These are phyloP conservation scores for Rhopalosiphum nymphaeae DNA, from an alignment of 2,888 invertebrate genomes.

Conservation along the genomic window DNA sequence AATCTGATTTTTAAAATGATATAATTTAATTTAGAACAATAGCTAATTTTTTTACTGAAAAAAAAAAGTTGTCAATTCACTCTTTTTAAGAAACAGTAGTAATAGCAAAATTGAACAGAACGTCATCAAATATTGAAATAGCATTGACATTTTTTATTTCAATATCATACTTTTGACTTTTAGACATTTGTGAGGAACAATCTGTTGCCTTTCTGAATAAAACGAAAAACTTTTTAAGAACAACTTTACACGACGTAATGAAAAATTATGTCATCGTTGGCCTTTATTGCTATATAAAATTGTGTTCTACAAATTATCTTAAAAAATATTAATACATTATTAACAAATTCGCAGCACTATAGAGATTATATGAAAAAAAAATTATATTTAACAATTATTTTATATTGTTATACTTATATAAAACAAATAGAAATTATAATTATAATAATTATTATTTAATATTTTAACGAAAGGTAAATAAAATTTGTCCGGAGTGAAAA, in stretches of 20 bases:
- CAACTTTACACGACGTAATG: background rate
- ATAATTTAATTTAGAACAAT: conserved; percentile 18
- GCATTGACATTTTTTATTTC: background rate
- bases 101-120: background rate
- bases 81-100: background rate
- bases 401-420: too few species aligned
- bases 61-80: background rate
- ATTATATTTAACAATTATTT: too few species aligned
- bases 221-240: background rate
- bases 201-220: background rate
- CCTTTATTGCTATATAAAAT: background rate
- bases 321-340: background rate
- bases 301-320: background rate
- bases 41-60: background rate
- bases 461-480: too few species aligned
- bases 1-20: background rate
- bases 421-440: too few species aligned
- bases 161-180: too few species aligned
- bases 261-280: background rate
- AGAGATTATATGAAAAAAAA: background rate
- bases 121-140: background rate
- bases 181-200: background rate
- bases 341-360: background rate
- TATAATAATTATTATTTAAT: background rate
- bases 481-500: background rate